Percentiles rank a stretch among this genome's conserved stretches.
phyloP scores from a whole-genome alignment of 2,888 invertebrate species.

The Xanthorhoe spadicearia region DNA sequence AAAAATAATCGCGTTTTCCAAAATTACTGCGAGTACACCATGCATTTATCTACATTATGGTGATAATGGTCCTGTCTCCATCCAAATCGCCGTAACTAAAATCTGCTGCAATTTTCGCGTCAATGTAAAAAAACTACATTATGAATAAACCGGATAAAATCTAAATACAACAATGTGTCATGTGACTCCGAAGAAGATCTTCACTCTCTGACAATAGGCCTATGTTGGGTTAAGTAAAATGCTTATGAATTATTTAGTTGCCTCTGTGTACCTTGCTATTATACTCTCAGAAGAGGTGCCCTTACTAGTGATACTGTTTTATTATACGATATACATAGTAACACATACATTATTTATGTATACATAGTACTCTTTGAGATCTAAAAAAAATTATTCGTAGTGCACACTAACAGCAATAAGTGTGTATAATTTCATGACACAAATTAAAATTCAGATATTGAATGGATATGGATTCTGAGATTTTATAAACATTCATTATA shows the following conservation, averaged over 20 bases:
- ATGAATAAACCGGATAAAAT: not conserved
- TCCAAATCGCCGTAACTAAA: no score
- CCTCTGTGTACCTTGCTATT: conserved; percentile 57
- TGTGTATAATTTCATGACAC: no score
- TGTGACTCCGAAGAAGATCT: not conserved
- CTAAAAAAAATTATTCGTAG: no score
- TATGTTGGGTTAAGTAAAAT: conserved; percentile 61
- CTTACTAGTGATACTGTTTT: conserved; percentile 51
- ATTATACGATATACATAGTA: conserved; percentile 41
- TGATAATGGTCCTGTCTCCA: no score
- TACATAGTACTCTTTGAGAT: not conserved
- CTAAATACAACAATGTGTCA: not conserved
- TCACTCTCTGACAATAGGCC: conserved; percentile 40
- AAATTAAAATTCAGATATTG: no score
- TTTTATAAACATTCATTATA: no score
- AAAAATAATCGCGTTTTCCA: no score
- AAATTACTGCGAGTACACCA: no score
- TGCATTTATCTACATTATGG: no score
- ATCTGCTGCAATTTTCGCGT: not conserved
- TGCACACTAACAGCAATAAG: no score
- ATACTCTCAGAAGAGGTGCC: conserved; percentile 58
- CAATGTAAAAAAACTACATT: not conserved
- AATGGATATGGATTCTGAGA: no score
- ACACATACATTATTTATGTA: conserved; percentile 2
- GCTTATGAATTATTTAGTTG: conserved; percentile 78